These are phyloP conservation scores for Dicyrtomina minuta DNA, from an alignment of 2,888 invertebrate genomes.

Conservation along the genomic window DNA sequence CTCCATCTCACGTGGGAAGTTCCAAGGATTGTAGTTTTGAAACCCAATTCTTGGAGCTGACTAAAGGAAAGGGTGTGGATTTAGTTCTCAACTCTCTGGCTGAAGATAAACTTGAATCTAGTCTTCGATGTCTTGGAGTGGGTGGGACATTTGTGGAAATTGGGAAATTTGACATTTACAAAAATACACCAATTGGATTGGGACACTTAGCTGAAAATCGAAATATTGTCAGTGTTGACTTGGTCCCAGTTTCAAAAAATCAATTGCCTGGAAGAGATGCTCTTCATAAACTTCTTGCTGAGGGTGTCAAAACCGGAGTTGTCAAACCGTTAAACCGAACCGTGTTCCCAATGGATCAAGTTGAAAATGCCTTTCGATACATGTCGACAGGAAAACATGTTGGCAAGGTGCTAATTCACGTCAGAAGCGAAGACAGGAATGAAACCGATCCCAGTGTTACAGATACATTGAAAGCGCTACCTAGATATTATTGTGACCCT, in stretches of 20 bases:
- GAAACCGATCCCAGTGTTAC: conserved; percentile 54
- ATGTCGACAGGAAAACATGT: conserved; percentile 77
- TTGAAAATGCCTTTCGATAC: conserved; percentile 73
- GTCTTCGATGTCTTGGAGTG: conserved; percentile 64
- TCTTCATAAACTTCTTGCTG: conserved; percentile 62
- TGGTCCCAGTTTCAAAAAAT: conserved; percentile 69
- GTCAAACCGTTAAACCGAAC: conserved; percentile 69
- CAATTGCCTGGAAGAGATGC: conserved; percentile 51
- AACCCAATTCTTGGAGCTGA: conserved; percentile 65
- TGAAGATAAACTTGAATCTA: conserved; percentile 63
- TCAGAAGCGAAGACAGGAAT: conserved; percentile 55
- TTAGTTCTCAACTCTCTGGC: conserved; percentile 79
- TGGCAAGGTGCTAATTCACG: conserved; percentile 51
- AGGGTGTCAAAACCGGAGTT: conserved; percentile 67
- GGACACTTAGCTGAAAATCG: conserved; percentile 85
- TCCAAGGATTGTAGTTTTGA: conserved; percentile 14
- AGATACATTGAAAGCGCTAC: conserved; percentile 57
- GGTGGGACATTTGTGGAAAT: conserved; percentile 55
- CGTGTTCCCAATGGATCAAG: conserved; percentile 66
- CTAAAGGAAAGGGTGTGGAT: conserved; percentile 85
- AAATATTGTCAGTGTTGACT: conserved; percentile 61
- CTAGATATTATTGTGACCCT: conserved; percentile 62
- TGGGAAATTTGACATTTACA: conserved; percentile 29
- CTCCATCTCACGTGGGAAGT: conserved; percentile 69
- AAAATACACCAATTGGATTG: conserved; percentile 70